Conservation (phyloP, 1,140 invertebrate genomes). For the Drosophila mauritiana region DNA sequence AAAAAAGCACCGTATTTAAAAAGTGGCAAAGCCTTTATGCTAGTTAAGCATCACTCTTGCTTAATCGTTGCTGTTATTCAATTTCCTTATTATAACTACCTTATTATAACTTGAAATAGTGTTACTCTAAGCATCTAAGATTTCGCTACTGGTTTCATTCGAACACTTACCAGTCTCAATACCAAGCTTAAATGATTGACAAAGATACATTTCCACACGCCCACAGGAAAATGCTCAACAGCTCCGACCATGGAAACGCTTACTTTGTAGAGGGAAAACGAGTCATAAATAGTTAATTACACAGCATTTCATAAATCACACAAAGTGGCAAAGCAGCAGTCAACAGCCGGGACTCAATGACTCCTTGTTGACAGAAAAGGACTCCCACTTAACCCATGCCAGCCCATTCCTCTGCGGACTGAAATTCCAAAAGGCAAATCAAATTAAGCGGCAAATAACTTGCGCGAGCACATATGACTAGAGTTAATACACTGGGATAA, state of each 20-base stretch:
- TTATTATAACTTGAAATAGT: too few relatives aligned
- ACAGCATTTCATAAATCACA: constrained; percentile 78
- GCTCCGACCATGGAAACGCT: constrained; percentile 45
- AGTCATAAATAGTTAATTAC: constrained; percentile 81
- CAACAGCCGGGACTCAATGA: constrained; percentile 48
- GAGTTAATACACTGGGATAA: constrained; percentile 27
- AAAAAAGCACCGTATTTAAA: neutral
- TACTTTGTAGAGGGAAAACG: constrained; percentile 41
- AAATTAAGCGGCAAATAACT: constrained; percentile 82
- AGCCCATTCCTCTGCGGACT: constrained; percentile 15
- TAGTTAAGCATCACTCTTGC: too few relatives aligned
- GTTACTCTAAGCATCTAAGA: too few relatives aligned
- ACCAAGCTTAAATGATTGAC: constrained; percentile 2
- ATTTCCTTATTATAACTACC: too few relatives aligned
- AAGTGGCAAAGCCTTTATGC: neutral
- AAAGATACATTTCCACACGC: constrained; percentile 19
- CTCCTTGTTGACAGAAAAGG: constrained; percentile 36
- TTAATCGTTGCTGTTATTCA: too few relatives aligned
- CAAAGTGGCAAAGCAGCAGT: constrained; percentile 62
- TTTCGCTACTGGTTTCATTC: too few relatives aligned
- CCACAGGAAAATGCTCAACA: constrained; percentile 11
- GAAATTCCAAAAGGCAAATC: constrained; percentile 76
- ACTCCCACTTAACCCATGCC: constrained; percentile 31
- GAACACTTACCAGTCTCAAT: neutral
- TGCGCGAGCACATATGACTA: constrained; percentile 71